Evolutionary conservation across 2,888 invertebrate genomes (phyloP).

Genomic region (Tenodera sinensis): DNA sequence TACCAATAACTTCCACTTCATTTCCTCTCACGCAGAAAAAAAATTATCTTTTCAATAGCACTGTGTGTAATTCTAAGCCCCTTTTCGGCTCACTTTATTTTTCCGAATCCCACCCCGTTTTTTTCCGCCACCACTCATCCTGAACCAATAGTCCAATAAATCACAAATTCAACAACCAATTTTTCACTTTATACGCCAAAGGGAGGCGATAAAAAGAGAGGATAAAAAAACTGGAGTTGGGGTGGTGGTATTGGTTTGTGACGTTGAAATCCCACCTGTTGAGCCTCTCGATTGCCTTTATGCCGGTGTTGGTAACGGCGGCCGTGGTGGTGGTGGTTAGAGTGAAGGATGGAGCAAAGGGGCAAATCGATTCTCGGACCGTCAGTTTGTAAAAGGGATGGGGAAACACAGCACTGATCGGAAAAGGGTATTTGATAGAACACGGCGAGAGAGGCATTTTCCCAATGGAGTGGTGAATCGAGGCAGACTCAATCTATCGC

Average conservation of each 20-base stretch:
- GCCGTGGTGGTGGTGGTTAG: neutral
- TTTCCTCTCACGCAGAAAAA: neutral
- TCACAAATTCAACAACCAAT: constrained; percentile 16
- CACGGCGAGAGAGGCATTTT: neutral
- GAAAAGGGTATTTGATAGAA: constrained; percentile 7
- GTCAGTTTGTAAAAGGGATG: constrained; percentile 1
- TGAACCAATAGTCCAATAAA: neutral
- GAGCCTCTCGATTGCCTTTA: constrained; percentile 14
- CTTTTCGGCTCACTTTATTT: neutral
- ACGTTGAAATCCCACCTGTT: constrained; percentile 13
- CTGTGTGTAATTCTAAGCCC: neutral
- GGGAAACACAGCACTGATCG: constrained; percentile 8
- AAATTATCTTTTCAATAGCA: neutral
- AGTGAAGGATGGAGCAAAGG: neutral
- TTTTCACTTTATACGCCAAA: constrained; percentile 13
- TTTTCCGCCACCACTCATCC: neutral
- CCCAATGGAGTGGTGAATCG: constrained; percentile 20
- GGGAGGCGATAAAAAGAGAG: neutral
- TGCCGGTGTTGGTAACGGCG: neutral
- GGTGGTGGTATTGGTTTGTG: constrained; percentile 4
- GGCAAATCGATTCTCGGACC: constrained; percentile 12
- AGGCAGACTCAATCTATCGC: constrained; percentile 20
- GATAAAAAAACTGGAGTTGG: neutral
- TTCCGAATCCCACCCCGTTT: neutral
- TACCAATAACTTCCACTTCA: neutral